Evolutionary conservation across 1,140 invertebrate species (phyloP).

Genomic region (Saccostrea glomerata): DNA sequence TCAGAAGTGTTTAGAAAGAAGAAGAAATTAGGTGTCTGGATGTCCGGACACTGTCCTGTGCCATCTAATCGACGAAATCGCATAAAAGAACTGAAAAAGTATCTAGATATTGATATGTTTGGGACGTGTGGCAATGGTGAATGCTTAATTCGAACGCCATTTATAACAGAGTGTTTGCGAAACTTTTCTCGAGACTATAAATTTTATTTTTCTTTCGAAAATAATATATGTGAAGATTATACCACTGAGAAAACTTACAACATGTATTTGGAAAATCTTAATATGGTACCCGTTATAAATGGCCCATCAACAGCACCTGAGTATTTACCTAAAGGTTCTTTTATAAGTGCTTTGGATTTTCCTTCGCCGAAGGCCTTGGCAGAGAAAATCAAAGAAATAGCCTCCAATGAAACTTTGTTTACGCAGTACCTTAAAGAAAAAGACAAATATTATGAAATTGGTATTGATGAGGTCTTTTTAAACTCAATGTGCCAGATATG

Average conservation of each 20-base stretch:
- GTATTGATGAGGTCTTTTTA: background rate
- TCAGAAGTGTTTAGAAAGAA: background rate
- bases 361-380: background rate
- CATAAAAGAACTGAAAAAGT: background rate
- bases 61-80: background rate
- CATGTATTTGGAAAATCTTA: background rate
- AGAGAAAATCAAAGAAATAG: background rate
- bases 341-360: background rate
- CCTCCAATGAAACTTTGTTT: background rate
- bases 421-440: slow-evolving; percentile 1
- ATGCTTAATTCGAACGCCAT: background rate
- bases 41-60: background rate
- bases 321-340: background rate
- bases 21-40: background rate
- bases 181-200: background rate
- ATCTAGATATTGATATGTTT: background rate
- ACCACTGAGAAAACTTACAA: background rate
- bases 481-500: background rate
- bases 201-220: background rate
- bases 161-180: background rate
- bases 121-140: background rate
- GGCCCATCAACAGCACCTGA: background rate
- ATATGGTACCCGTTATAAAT: background rate
- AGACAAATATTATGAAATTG: background rate
- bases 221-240: background rate